These are phyloP conservation scores for Temnothorax rugatulus DNA, from an alignment of 2,888 invertebrate genomes.

Conservation along the genomic window DNA sequence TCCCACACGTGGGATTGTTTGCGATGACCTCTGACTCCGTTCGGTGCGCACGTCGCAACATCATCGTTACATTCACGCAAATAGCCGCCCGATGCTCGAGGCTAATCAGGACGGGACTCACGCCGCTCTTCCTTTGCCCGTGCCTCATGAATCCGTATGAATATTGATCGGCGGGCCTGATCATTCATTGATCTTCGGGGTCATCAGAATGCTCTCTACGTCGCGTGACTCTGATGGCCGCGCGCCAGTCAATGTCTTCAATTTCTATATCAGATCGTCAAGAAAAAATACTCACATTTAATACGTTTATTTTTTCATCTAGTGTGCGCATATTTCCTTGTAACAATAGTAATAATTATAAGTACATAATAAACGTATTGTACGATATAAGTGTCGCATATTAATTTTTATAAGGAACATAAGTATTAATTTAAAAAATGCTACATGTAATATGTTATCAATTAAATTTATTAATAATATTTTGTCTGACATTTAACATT, in stretches of 20 bases:
- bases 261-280: not conserved
- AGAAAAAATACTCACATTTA: not conserved
- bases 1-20: conserved; percentile 85
- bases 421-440: not conserved
- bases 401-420: not conserved
- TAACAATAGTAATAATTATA: not conserved
- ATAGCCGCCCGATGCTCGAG: conserved; percentile 73
- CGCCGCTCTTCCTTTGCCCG: conserved; percentile 62
- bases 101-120: conserved; percentile 65
- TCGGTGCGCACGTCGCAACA: conserved; percentile 81
- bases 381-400: not conserved
- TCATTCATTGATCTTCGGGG: conserved; percentile 84
- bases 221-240: conserved; percentile 39
- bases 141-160: conserved; percentile 74
- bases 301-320: not conserved
- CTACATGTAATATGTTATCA: not conserved
- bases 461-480: not conserved
- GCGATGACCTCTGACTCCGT: conserved; percentile 83
- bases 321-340: not conserved
- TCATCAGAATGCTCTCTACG: conserved; percentile 80
- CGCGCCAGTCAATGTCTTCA: conserved; percentile 9
- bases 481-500: not conserved
- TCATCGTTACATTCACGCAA: conserved; percentile 83
- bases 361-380: not conserved
- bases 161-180: conserved; percentile 80